Evolutionary conservation across 2,888 invertebrate species (phyloP).

Genomic region (Trisateles emortualis): DNA sequence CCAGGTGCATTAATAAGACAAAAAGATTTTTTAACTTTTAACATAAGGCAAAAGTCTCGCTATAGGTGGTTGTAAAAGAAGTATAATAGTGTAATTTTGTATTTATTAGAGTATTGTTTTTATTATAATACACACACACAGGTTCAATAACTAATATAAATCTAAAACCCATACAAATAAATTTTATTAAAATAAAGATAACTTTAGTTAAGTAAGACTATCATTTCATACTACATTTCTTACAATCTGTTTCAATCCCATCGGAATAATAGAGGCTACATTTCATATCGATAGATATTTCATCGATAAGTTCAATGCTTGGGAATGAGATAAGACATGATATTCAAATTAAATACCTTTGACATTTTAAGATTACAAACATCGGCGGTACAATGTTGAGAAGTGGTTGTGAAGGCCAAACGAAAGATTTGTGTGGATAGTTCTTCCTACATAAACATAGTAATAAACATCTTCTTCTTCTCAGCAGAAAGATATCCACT

Average conservation of each 20-base stretch:
- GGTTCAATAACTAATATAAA: too few relatives aligned
- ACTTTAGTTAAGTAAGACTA: neutral
- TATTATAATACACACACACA: too few relatives aligned
- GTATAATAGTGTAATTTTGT: too few relatives aligned
- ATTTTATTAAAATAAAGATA: neutral
- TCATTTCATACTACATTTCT: neutral
- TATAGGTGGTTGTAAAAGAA: too few relatives aligned
- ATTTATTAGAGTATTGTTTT: too few relatives aligned
- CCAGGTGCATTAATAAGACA: too few relatives aligned
- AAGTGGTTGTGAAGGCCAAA: slow-evolving; percentile 68
- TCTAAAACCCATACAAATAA: neutral
- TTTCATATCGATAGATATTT: slow-evolving; percentile 66
- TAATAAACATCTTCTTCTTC: too few relatives aligned
- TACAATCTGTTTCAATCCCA: slow-evolving; percentile 25
- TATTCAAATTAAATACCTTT: slow-evolving; percentile 87
- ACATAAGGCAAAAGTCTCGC: too few relatives aligned
- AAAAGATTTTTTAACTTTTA: too few relatives aligned
- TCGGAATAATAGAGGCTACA: slow-evolving; percentile 42
- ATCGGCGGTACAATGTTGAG: slow-evolving; percentile 76
- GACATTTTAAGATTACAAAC: slow-evolving; percentile 85
- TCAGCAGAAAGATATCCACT: too few relatives aligned
- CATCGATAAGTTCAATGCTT: slow-evolving; percentile 81
- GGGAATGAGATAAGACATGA: slow-evolving; percentile 80
- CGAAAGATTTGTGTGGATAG: slow-evolving; percentile 65
- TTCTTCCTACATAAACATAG: too few relatives aligned